Base-by-base conservation (phyloP, 2,888 invertebrate genomes). In the Corbicula japonica region DNA sequence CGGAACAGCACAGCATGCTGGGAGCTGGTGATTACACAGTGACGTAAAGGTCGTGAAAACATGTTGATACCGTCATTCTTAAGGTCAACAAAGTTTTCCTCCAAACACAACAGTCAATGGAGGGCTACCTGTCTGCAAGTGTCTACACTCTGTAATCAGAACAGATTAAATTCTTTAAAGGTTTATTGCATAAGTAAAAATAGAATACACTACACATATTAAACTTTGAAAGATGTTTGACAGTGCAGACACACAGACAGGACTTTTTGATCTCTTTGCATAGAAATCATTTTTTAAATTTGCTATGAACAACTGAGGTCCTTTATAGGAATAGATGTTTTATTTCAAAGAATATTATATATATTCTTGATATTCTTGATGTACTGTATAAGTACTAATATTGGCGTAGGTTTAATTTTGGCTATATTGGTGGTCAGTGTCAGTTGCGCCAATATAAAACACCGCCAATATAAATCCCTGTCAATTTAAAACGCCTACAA, bases 51-150 rank as follows among this genome's bases (percentile, higher is more conserved):
- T 4, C 83, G 79, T 6, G 83, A 83, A 56, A 75, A 83, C 30
- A 44, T 56, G 46, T 79, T 70, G 21, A 83, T 83, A 21, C 83
- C 83, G 52, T 58, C 26, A 38, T 69, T 69, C 79, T 79, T 83
- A 32, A 62, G 18, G 18, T 79, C 76, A 41, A 83, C 83, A 66
- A 79, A 83, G 66, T 79, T 79, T 66, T 83, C 83, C 35, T 82
- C 82, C 15, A 76, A 38, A 35, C 76, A 76, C 61, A 83, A 69
- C n/a, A 83, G 71, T 21, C 83, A 63, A 44, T 83, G 83, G 38
- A 83, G 83, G 5, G 83, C 79, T n/a, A 79, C 83, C 74, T 83
- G 83, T 52, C 83, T 79, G 74, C 79, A 79, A 46, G 76, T 83
- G 56, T 79, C 78, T 52, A 73, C 65, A 63, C 79, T 79, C 83